Percentiles rank a stretch among this genome's conserved stretches.
Evolutionary conservation across 2,888 invertebrate species (phyloP).

Genomic region (Heliconius charithonia): DNA sequence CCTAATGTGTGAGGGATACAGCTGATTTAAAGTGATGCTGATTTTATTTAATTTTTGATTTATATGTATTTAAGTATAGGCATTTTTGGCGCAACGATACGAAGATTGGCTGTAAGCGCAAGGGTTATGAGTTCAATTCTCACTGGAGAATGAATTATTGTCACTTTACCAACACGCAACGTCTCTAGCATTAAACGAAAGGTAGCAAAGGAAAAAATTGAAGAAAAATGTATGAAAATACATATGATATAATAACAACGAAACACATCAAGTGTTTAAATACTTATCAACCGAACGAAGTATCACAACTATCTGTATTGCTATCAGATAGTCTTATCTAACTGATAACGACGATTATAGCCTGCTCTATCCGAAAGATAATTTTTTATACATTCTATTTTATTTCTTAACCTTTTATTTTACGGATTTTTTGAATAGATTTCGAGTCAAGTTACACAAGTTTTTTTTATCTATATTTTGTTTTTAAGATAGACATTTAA

Average conservation of each 20-base stretch:
- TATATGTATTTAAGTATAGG: too few relatives aligned
- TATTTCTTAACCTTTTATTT: constrained; percentile 6
- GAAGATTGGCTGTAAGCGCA: background rate
- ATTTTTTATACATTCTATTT: constrained; percentile 11
- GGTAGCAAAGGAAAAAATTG: background rate
- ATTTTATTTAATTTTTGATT: too few relatives aligned
- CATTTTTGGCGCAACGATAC: background rate
- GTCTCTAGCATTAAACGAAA: too few relatives aligned
- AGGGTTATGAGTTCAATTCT: background rate
- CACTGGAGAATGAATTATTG: background rate
- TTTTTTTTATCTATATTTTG: background rate
- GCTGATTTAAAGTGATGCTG: too few relatives aligned
- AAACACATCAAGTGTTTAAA: constrained; percentile 8
- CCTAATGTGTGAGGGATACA: too few relatives aligned
- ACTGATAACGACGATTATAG: constrained; percentile 35
- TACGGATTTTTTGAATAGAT: background rate
- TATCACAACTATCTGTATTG: constrained; percentile 31
- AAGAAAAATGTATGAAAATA: too few relatives aligned
- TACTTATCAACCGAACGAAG: constrained; percentile 33
- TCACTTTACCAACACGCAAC: too few relatives aligned
- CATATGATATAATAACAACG: constrained; percentile 5
- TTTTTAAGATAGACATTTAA: too few relatives aligned
- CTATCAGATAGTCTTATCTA: constrained; percentile 41
- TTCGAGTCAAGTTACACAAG: background rate
- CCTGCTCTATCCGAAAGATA: constrained; percentile 29